Evolutionary conservation across 2,113 vertebrate species (phyloP), one percentile per base, ranked within the genome.

Genomic region (Prochilodus magdalenae): DNA sequence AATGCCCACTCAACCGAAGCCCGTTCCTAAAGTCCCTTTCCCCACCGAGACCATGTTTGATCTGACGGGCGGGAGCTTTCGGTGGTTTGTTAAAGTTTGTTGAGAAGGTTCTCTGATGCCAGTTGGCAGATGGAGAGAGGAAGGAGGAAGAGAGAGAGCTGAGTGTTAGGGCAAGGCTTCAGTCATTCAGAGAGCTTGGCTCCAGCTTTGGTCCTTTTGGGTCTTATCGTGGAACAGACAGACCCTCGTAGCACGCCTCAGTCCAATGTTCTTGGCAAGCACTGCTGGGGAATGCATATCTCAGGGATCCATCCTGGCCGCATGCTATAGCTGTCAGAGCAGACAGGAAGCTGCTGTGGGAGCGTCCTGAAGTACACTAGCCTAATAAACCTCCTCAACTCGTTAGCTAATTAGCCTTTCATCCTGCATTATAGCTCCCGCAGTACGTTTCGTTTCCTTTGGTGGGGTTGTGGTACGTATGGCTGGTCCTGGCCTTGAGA

Each of bases 161-260:
- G 74, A 85, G 73, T 73, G 24, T 18, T 13, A 47, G 49, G 40
- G 79, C 22, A 73, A 40, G 22, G 70, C 24, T 80, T 81, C 67
- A 77, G 74, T 77, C 49, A 20, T 33, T 27, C 75, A n/a, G 57
- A 63, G 5, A 57, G 24, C 69, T 51, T 69, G 65, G 70, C 74
- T 47, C 5, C 26, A 53, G 10, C 29, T 15, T 8, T 85, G 29
- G 16, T 80, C 72, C 57, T 75, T 33, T 70, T 72, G 72, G 65
- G 70, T 75, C 30, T 86, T 83, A 83, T 85, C 75, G 77, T 79
- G 40, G 82, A 86, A 76, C 72, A 66, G 66, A 80, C 82, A 81
- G 79, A 81, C 63, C 73, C 40, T 26, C 60, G n/a, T 53, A 3
- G 27, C 30, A 65, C 18, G n/a, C 79, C 70, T 36, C 40, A 73